These are phyloP conservation scores for Upupa epops DNA, from an alignment of 2,113 vertebrate genomes.

Conservation along the genomic window DNA sequence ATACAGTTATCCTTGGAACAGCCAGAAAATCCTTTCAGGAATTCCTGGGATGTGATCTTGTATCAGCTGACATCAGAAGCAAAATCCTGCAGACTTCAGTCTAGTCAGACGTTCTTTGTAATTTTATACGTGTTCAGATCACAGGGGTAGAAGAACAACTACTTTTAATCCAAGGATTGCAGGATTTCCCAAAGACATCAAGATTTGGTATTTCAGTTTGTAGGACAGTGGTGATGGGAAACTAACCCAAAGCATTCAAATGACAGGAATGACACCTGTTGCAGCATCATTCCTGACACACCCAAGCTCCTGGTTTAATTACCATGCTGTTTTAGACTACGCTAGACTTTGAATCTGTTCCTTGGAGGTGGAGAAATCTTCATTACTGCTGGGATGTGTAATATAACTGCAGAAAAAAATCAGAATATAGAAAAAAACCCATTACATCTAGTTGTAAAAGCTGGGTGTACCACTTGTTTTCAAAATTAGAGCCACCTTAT, in stretches of 20 bases:
- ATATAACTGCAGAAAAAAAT: neutral
- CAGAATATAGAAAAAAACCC: rapidly evolving
- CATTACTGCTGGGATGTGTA: neutral
- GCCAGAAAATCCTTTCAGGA: neutral
- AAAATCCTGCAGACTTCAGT: neutral
- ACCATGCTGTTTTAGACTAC: neutral
- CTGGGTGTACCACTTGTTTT: neutral
- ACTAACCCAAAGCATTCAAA: neutral
- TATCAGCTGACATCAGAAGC: neutral
- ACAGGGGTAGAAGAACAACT: neutral
- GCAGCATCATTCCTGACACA: conserved; percentile 5
- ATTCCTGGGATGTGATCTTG: neutral
- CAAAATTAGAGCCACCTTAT: neutral
- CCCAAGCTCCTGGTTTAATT: neutral
- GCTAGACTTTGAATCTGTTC: neutral
- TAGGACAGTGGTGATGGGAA: neutral
- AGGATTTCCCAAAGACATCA: neutral
- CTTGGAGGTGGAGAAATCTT: neutral
- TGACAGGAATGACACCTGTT: conserved; percentile 8
- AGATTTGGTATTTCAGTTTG: neutral
- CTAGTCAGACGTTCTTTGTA: neutral
- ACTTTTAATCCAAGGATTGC: neutral
- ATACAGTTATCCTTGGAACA: neutral
- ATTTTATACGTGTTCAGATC: neutral
- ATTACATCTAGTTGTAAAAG: neutral